A percentile compares a stretch with the other conserved stretches of the same genome.
Conservation (phyloP, 1,140 invertebrate species). For the Diachasma alloeum region DNA sequence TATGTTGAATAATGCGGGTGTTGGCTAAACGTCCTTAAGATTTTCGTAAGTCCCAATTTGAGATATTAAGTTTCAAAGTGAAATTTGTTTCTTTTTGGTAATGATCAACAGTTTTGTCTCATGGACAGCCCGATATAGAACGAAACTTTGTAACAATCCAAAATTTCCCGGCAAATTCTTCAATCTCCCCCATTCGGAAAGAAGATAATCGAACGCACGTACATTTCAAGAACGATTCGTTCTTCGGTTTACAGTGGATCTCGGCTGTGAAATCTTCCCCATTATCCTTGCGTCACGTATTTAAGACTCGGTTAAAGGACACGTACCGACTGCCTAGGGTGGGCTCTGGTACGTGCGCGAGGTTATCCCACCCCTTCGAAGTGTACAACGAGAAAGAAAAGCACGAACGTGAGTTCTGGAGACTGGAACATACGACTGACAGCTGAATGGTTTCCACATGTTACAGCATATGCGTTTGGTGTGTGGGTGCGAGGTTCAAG, state of each 20-base stretch:
- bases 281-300: conserved; percentile 57
- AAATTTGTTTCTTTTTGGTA: no score
- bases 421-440: neutral
- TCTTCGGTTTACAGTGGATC: conserved; percentile 51
- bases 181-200: neutral
- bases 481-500: neutral
- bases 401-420: conserved; percentile 32
- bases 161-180: neutral
- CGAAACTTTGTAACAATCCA: neutral
- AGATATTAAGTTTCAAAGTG: no score
- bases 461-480: conserved; percentile 7
- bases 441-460: neutral
- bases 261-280: conserved; percentile 44
- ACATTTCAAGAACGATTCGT: conserved; percentile 28
- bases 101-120: no score
- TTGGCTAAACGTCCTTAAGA: no score
- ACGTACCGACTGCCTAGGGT: conserved; percentile 41
- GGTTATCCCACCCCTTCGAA: neutral
- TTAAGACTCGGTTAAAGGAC: conserved; percentile 58
- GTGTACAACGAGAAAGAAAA: conserved; percentile 31
- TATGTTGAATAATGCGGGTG: no score
- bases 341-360: conserved; percentile 31
- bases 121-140: neutral
- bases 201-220: conserved; percentile 10
- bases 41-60: no score